A percentile compares a stretch with the other conserved stretches of the same genome.
Evolutionary conservation across 2,113 vertebrate species (phyloP).

Genomic region (Microcebus lehilahytsara): DNA sequence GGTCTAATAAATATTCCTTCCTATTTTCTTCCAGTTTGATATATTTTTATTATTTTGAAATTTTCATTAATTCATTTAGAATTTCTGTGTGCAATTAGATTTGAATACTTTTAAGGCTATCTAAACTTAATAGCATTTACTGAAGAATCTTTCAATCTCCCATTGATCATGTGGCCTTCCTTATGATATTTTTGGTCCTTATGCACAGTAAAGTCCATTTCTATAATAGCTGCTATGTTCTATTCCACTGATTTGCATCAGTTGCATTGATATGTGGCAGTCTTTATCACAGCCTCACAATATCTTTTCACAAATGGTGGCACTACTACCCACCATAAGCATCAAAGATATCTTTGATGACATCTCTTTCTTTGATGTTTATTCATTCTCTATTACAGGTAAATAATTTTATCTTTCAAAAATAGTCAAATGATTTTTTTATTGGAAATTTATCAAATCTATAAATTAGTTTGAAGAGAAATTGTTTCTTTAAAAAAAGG

Average conservation of each 20-base stretch:
- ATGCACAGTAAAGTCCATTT: background rate
- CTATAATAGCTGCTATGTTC: background rate
- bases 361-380: background rate
- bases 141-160: background rate
- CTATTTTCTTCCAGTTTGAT: background rate
- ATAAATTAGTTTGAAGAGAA: background rate
- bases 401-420: constrained; percentile 12
- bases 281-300: background rate
- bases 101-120: background rate
- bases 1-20: background rate
- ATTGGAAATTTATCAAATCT: background rate
- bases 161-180: background rate
- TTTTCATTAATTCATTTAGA: background rate
- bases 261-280: background rate
- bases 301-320: background rate
- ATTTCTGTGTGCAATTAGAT: background rate
- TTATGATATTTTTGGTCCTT: background rate
- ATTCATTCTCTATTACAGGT: background rate
- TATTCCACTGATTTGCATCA: background rate
- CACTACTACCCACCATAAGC: background rate
- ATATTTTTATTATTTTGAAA: background rate
- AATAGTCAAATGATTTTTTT: background rate
- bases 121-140: background rate
- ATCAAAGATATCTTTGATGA: background rate
- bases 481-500: background rate